These are phyloP conservation scores for Rhinolophus ferrumequinum DNA, from an alignment of 2,113 vertebrate species.

Conservation along the genomic window DNA sequence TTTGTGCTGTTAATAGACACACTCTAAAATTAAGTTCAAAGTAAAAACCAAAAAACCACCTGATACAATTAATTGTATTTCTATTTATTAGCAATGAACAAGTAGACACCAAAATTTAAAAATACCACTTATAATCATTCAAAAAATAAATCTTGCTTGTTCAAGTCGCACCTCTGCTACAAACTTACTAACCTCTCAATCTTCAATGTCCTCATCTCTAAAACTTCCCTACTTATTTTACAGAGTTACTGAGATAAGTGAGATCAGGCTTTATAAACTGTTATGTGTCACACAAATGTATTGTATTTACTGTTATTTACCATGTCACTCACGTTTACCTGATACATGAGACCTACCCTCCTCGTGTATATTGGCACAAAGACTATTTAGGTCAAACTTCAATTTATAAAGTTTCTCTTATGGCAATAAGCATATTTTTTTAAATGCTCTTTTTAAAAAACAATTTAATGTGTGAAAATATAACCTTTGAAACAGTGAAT, in stretches of 20 bases:
- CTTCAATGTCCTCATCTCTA: background rate
- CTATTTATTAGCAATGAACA: background rate
- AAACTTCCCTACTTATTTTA: background rate
- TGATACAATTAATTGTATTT: background rate
- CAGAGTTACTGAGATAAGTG: background rate
- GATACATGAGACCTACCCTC: background rate
- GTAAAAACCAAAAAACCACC: background rate
- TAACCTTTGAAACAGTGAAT: background rate
- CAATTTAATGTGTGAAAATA: background rate
- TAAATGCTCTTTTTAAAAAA: background rate
- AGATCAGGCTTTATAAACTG: background rate
- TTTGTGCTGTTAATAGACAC: background rate
- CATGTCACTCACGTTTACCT: background rate
- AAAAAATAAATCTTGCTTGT: background rate
- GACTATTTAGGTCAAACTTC: background rate
- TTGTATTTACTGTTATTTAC: background rate
- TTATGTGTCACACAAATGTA: background rate
- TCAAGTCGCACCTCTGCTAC: background rate
- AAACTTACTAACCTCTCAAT: background rate
- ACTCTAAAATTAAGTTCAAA: constrained; percentile 1
- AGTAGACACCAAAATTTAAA: background rate
- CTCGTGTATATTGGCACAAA: background rate
- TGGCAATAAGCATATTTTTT: background rate
- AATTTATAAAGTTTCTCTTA: background rate
- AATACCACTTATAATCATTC: background rate